Evolutionary conservation across 2,888 invertebrate species (phyloP).

Genomic region (Steinernema hermaphroditum): DNA sequence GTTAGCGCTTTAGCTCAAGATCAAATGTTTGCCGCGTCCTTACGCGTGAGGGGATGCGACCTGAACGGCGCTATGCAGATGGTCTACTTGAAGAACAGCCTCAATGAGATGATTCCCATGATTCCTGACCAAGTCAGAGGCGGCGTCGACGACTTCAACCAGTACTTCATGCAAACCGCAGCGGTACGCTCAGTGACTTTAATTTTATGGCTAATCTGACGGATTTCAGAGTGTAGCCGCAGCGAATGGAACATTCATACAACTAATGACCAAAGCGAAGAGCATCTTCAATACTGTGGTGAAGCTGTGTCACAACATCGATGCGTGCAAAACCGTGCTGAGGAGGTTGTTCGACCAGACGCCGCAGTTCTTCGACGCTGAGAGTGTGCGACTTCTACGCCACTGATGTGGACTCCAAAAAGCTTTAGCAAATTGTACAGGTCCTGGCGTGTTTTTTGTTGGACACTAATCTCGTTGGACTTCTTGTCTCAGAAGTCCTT

Average conservation of each 20-base stretch:
- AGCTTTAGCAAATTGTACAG: too few relatives aligned
- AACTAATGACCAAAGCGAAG: not conserved
- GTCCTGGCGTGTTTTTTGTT: too few relatives aligned
- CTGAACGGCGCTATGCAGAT: constrained; percentile 42
- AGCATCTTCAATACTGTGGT: constrained; percentile 13
- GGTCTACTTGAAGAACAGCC: constrained; percentile 45
- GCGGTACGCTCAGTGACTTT: not conserved
- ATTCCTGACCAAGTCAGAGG: constrained; percentile 52
- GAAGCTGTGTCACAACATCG: not conserved
- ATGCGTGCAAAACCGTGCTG: not conserved
- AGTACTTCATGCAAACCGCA: constrained; percentile 14
- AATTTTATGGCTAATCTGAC: too few relatives aligned
- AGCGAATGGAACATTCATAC: not conserved
- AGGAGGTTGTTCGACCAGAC: not conserved
- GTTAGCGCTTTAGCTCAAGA: constrained; percentile 35
- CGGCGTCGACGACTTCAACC: constrained; percentile 45
- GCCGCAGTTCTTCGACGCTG: constrained; percentile 1
- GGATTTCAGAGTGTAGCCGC: not conserved
- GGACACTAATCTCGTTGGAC: too few relatives aligned
- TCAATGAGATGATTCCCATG: constrained; percentile 48
- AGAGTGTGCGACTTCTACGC: not conserved
- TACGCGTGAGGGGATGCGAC: constrained; percentile 45
- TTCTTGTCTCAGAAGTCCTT: too few relatives aligned
- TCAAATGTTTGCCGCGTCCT: constrained; percentile 40
- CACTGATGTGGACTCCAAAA: not conserved